These are phyloP conservation scores for Caradrina kadenii DNA, from an alignment of 2,888 invertebrate species.

Conservation along the genomic window DNA sequence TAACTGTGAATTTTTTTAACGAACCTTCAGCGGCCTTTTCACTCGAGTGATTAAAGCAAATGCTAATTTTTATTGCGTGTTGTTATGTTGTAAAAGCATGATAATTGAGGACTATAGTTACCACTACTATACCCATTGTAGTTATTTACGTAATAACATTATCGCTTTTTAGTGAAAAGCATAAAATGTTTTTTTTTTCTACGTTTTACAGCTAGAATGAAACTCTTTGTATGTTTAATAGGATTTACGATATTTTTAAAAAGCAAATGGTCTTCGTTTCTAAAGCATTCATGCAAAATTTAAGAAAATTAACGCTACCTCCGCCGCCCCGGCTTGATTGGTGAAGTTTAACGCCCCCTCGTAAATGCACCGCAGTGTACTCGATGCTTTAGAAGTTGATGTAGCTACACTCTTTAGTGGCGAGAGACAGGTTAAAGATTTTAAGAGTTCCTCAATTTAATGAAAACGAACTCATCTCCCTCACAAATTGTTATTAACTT, in stretches of 20 bases:
- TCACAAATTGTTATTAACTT: constrained; percentile 61
- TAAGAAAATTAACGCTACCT: not conserved
- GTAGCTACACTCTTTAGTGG: not conserved
- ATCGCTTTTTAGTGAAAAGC: not conserved
- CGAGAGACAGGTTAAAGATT: constrained; percentile 40
- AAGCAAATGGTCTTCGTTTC: not conserved
- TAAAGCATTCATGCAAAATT: not conserved
- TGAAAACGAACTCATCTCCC: constrained; percentile 44
- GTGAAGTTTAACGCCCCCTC: not conserved
- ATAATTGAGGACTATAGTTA: constrained; percentile 18
- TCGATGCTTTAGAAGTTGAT: not conserved
- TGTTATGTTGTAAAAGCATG: constrained; percentile 10
- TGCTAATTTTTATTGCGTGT: constrained; percentile 29
- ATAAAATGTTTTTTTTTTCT: not conserved
- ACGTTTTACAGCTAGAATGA: no score
- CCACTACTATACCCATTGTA: not conserved
- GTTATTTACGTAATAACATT: not conserved
- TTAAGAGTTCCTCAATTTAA: constrained; percentile 48
- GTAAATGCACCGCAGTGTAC: constrained; percentile 1
- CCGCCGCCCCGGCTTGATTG: not conserved
- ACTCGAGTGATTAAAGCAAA: constrained; percentile 28
- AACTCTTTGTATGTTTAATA: no score
- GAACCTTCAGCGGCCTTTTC: constrained; percentile 13
- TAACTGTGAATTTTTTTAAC: constrained; percentile 40
- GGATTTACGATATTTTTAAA: no score